phyloP scores from a whole-genome alignment of 2,797 vertebrate genomes.

The Danio kyathit region DNA sequence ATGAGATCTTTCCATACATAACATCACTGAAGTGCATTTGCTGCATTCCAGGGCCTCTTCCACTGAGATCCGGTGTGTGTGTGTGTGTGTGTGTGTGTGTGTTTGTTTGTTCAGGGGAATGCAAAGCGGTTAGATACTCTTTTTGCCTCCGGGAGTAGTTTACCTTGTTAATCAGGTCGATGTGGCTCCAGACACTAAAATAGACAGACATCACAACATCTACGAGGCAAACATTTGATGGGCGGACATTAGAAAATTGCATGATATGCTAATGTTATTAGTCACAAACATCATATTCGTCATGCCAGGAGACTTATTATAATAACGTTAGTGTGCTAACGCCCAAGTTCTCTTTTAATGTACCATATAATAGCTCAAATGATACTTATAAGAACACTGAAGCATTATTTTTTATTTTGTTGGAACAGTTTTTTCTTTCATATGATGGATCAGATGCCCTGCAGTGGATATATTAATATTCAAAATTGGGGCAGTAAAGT shows the following conservation, averaged over 20 bases:
- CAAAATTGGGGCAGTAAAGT: background rate
- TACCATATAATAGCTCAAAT: background rate
- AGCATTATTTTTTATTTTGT: background rate
- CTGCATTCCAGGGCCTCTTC: background rate
- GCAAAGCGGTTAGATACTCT: background rate
- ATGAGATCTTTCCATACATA: slow-evolving; percentile 8
- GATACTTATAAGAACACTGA: background rate
- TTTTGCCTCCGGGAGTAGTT: background rate
- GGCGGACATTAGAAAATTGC: background rate
- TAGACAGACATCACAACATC: slow-evolving; percentile 20
- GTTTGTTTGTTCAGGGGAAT: slow-evolving; percentile 2
- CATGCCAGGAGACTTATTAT: background rate
- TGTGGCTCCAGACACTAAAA: slow-evolving; percentile 19
- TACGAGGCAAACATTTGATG: background rate
- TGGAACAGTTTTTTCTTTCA: background rate
- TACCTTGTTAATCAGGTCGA: slow-evolving; percentile 36
- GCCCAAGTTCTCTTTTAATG: background rate
- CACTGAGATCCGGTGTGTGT: background rate
- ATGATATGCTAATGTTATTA: slow-evolving; percentile 3
- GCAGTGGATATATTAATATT: background rate
- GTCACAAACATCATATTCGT: background rate
- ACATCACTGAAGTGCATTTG: slow-evolving; percentile 4
- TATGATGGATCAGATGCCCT: background rate
- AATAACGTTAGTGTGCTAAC: slow-evolving; percentile 8
- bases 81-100: background rate